A percentile compares a stretch with the other conserved stretches of the same genome.
These are phyloP conservation scores for Anseranas semipalmata DNA, from an alignment of 2,113 vertebrate species.

Conservation along the genomic window DNA sequence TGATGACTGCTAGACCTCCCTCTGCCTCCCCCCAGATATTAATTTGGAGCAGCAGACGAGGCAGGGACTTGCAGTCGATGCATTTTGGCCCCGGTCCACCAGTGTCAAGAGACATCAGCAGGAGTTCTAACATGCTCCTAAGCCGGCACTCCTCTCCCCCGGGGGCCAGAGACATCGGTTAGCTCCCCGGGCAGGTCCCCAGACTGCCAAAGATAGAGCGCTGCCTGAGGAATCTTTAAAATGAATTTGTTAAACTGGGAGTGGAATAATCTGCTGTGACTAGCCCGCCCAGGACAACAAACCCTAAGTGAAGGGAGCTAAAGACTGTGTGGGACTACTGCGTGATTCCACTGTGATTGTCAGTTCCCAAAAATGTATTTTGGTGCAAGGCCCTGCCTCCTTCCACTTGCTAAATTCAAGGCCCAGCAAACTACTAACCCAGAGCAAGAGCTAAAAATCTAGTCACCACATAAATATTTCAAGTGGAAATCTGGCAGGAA, in stretches of 20 bases:
- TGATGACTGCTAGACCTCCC: background rate
- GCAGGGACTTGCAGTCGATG: background rate
- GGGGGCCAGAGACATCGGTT: background rate
- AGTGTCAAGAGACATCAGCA: background rate
- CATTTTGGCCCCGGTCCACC: slow-evolving; percentile 13
- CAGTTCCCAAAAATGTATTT: background rate
- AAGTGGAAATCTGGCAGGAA: background rate
- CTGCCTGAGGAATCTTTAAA: background rate
- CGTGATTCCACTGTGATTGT: background rate
- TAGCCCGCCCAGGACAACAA: background rate
- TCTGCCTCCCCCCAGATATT: background rate
- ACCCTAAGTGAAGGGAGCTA: background rate
- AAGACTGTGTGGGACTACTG: background rate
- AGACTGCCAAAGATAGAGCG: background rate
- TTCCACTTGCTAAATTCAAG: background rate
- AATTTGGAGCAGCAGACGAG: background rate
- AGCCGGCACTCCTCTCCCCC: slow-evolving; percentile 13
- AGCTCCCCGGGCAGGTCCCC: background rate
- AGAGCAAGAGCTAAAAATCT: background rate
- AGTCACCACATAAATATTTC: background rate
- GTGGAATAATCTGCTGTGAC: background rate
- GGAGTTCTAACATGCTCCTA: background rate
- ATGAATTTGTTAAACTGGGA: background rate
- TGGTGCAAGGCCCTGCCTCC: background rate
- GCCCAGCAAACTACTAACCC: background rate